Percentiles rank a stretch among this genome's conserved stretches.
phyloP scores from a whole-genome alignment of 1,140 invertebrate genomes.

The Brachionus sp. region DNA sequence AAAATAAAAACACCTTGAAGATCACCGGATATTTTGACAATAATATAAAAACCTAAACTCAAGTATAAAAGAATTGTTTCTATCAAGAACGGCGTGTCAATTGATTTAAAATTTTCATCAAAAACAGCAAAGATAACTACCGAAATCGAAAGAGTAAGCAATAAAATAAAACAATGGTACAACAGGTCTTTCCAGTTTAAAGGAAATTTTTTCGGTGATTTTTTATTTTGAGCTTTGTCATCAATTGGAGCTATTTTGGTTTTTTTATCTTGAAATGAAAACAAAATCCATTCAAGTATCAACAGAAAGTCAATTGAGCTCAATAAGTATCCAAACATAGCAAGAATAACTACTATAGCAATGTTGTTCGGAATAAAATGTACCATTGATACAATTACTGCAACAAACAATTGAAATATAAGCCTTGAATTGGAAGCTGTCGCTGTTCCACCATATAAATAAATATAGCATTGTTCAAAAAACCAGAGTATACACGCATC shows the following conservation, averaged over 20 bases:
- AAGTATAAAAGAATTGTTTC: slow-evolving; percentile 51
- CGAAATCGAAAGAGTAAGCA: slow-evolving; percentile 48
- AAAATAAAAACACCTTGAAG: slow-evolving; percentile 54
- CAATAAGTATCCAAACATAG: slow-evolving; percentile 53
- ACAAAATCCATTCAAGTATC: slow-evolving; percentile 49
- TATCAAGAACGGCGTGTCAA: slow-evolving; percentile 45
- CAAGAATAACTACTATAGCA: slow-evolving; percentile 50
- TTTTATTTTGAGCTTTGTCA: background rate
- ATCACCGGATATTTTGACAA: slow-evolving; percentile 52
- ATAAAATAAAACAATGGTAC: slow-evolving; percentile 52
- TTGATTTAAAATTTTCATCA: slow-evolving; percentile 43
- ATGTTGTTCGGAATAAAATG: slow-evolving; percentile 52
- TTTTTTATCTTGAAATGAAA: background rate
- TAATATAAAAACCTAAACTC: slow-evolving; percentile 53
- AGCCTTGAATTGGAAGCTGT: slow-evolving; percentile 54
- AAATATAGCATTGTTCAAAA: slow-evolving; percentile 58
- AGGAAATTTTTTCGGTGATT: slow-evolving; percentile 50
- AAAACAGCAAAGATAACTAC: slow-evolving; percentile 48
- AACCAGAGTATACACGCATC: slow-evolving; percentile 60
- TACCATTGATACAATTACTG: slow-evolving; percentile 50
- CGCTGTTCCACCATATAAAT: slow-evolving; percentile 58
- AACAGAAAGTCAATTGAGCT: slow-evolving; percentile 53
- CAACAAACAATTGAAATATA: slow-evolving; percentile 49
- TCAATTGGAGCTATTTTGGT: slow-evolving; percentile 27
- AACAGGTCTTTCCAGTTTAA: slow-evolving; percentile 51